A percentile compares a stretch with the other conserved stretches of the same genome.
Conservation (phyloP, 2,113 vertebrate species). For the Burhinus oedicnemus region DNA sequence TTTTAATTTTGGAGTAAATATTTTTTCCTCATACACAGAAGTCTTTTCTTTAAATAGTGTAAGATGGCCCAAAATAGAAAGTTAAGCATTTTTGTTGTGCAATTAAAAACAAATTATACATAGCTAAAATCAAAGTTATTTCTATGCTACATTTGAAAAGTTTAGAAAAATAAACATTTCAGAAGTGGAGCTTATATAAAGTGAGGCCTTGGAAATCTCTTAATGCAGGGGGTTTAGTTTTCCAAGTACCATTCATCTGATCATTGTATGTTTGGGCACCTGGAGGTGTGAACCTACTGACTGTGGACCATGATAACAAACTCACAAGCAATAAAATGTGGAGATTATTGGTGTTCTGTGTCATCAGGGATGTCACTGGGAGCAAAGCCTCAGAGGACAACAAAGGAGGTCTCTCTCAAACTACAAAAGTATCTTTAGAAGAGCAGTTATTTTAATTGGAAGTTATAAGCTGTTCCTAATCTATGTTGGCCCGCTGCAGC, state of each 20-base stretch:
- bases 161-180: slow-evolving; percentile 27
- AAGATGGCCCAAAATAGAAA: slow-evolving; percentile 51
- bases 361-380: background rate
- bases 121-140: slow-evolving; percentile 45
- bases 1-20: slow-evolving; percentile 76
- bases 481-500: background rate
- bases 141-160: background rate
- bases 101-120: slow-evolving; percentile 56
- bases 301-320: background rate
- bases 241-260: background rate
- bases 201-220: background rate
- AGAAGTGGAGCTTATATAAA: background rate
- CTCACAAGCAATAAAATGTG: background rate
- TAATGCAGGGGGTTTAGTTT: background rate
- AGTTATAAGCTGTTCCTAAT: background rate
- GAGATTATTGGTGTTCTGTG: background rate
- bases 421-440: background rate
- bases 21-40: slow-evolving; percentile 46
- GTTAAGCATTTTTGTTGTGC: slow-evolving; percentile 7
- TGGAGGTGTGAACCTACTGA: background rate
- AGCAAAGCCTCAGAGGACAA: background rate
- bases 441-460: background rate
- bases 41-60: slow-evolving; percentile 24
- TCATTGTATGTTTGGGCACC: background rate
- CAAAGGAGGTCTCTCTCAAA: background rate